These are phyloP conservation scores for Crenuchus spilurus DNA, from an alignment of 2,797 vertebrate species.

Conservation along the genomic window DNA sequence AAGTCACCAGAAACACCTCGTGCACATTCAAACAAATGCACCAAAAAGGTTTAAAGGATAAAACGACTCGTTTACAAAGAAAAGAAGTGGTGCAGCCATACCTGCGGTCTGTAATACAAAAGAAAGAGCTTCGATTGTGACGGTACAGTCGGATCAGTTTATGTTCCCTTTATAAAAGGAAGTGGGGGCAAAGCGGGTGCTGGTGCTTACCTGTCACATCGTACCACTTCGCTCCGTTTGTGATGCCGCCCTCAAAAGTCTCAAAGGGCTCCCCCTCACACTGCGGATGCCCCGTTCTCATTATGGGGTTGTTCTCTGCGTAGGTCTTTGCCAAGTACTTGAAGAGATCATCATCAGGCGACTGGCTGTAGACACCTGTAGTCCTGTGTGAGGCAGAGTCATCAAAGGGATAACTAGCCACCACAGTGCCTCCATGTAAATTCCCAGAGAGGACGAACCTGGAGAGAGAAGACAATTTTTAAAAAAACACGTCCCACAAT, in stretches of 20 bases:
- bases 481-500: too few species aligned
- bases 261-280: conserved; percentile 78
- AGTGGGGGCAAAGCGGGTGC: background rate
- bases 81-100: too few species aligned
- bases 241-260: conserved; percentile 91
- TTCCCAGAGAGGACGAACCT: conserved; percentile 97
- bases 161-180: too few species aligned
- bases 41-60: too few species aligned
- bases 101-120: too few species aligned
- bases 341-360: conserved; percentile 91
- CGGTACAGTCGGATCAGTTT: too few species aligned
- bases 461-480: background rate
- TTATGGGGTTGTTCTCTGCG: conserved; percentile 87
- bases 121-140: too few species aligned
- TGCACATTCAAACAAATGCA: too few species aligned
- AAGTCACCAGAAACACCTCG: too few species aligned
- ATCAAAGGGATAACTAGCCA: conserved; percentile 97
- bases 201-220: conserved; percentile 85
- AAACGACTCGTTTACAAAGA: too few species aligned
- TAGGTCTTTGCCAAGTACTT: conserved; percentile 87
- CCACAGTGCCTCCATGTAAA: conserved; percentile 93
- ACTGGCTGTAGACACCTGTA: conserved; percentile 85
- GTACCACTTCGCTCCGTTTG: conserved; percentile 95
- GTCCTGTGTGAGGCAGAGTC: conserved; percentile 81
- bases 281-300: conserved; percentile 88